Percentiles rank a stretch among this genome's conserved stretches.
These are phyloP conservation scores for Zenarchopterus dispar DNA, from an alignment of 2,797 vertebrate genomes.

Conservation along the genomic window DNA sequence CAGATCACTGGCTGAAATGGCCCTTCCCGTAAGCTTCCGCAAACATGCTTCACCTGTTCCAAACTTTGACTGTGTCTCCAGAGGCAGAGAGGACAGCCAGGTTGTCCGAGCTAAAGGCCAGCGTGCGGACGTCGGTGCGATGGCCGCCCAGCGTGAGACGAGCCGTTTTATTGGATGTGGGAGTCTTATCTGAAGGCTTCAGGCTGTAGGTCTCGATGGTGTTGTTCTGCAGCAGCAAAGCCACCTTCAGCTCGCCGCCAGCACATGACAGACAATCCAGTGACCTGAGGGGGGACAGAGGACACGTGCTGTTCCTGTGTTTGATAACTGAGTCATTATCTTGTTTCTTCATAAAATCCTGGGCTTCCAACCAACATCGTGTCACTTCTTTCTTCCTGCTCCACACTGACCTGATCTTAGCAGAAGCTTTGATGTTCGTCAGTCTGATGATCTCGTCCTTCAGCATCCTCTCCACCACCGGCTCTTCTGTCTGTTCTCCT, in stretches of 20 bases:
- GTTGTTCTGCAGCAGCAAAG: slow-evolving; percentile 94
- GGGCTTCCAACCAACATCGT: neutral
- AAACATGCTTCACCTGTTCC: slow-evolving; percentile 89
- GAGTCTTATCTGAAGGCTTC: slow-evolving; percentile 66
- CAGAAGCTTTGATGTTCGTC: slow-evolving; percentile 88
- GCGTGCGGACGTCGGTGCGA: slow-evolving; percentile 90
- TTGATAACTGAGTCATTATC: too few relatives aligned
- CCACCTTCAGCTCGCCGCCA: slow-evolving; percentile 91
- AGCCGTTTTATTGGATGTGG: slow-evolving; percentile 79
- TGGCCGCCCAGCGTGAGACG: slow-evolving; percentile 91
- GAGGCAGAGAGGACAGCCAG: slow-evolving; percentile 93
- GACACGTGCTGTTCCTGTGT: neutral
- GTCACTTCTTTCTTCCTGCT: too few relatives aligned
- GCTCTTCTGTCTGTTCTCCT: slow-evolving; percentile 61
- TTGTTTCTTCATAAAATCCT: too few relatives aligned
- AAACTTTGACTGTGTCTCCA: slow-evolving; percentile 93
- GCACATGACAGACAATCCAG: slow-evolving; percentile 86
- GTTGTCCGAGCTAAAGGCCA: slow-evolving; percentile 97
- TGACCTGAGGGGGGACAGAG: slow-evolving; percentile 79
- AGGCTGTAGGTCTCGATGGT: slow-evolving; percentile 87
- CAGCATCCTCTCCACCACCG: slow-evolving; percentile 74
- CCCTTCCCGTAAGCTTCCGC: neutral
- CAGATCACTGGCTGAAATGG: neutral
- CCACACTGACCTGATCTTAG: slow-evolving; percentile 91
- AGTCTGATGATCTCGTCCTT: slow-evolving; percentile 89